Base-by-base conservation (phyloP, 64 coral and sea anemone species). In the Actinia tenebrosa region DNA sequence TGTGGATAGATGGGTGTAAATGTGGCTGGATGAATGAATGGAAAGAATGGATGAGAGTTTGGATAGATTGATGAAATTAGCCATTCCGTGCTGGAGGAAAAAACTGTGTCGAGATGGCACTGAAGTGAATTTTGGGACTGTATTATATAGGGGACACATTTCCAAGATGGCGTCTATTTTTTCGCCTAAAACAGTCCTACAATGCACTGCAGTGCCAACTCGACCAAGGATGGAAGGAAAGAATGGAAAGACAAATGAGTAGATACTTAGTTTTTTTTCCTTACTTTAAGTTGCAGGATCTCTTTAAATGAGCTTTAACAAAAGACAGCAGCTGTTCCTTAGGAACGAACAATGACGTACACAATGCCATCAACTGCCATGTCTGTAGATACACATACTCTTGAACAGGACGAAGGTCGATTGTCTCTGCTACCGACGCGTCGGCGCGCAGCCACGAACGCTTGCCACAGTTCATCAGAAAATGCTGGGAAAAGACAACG, bases 321-420 rank as follows among this genome's bases (percentile, higher is more conserved):
- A 90, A 99, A 45, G 87, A 89, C 25, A 99, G 83, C 20, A 99
- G 88, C 23, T 99, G 91, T 37, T 95, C 82, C 72, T 92, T 99
- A 25, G 97, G 97, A 27, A 87, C 90, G 84, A 99, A 99, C 54
- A 95, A 86, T 2, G 91, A 89, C 1, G 91, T 84, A 26, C 93
- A 95, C 44, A 99, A 64, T 7, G 93, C 77, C 13, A 99, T 63
- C 1, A 99, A 86, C 56, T 99, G 97, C 97, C 97, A 99, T 7
- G 93, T 86, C 45, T 99, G 97, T 30, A 92, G 86, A 58, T 93
- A 99, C 59, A 99, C 97, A 71, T 85, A 95, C 55, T 99, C 93
- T 37, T 95, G 93, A 5, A 95, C 88, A 42, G 97, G 97, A 63
- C 97, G 90, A 18, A 99, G 89, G 53, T 99, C 97, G 37, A 99